These are phyloP conservation scores for Speoplatyrhinus poulsoni DNA, from an alignment of 2,113 vertebrate genomes.

Conservation along the genomic window DNA sequence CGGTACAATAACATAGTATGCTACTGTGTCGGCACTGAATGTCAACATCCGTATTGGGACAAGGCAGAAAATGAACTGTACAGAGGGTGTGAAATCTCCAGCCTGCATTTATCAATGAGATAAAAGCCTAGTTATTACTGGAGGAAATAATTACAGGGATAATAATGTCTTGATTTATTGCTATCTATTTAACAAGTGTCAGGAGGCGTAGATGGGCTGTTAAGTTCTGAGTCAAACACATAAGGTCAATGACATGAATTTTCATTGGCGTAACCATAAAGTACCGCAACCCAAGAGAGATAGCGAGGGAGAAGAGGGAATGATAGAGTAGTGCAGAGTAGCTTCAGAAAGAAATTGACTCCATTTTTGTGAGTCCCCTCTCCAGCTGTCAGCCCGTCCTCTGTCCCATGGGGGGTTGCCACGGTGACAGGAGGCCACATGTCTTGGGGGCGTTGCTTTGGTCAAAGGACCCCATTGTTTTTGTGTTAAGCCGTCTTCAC, in stretches of 20 bases:
- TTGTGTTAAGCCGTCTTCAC: slow-evolving; percentile 79
- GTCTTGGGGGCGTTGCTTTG: slow-evolving; percentile 81
- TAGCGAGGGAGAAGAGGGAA: slow-evolving; percentile 28
- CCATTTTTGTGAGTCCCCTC: slow-evolving; percentile 71
- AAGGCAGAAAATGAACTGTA: slow-evolving; percentile 57
- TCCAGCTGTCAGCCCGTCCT: slow-evolving; percentile 79
- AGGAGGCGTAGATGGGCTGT: slow-evolving; percentile 5
- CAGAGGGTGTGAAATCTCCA: slow-evolving; percentile 49
- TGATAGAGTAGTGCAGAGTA: slow-evolving; percentile 49
- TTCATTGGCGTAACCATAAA: slow-evolving; percentile 40
- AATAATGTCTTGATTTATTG: slow-evolving; percentile 51
- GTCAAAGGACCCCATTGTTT: slow-evolving; percentile 84
- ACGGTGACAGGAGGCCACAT: slow-evolving; percentile 84
- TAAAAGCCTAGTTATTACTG: slow-evolving; percentile 40
- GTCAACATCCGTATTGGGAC: slow-evolving; percentile 45
- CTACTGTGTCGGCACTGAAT: slow-evolving; percentile 42
- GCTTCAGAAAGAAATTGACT: slow-evolving; percentile 73
- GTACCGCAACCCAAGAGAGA: slow-evolving; percentile 39
- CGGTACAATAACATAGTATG: slow-evolving; percentile 45
- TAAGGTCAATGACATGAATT: slow-evolving; percentile 54
- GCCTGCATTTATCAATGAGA: slow-evolving; percentile 44
- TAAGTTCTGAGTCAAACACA: slow-evolving; percentile 22
- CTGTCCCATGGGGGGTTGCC: slow-evolving; percentile 79
- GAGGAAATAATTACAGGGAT: slow-evolving; percentile 22
- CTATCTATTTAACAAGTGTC: slow-evolving; percentile 7